Evolutionary conservation across 2,113 vertebrate genomes (phyloP).

Genomic region (Campylomormyrus numenius): DNA sequence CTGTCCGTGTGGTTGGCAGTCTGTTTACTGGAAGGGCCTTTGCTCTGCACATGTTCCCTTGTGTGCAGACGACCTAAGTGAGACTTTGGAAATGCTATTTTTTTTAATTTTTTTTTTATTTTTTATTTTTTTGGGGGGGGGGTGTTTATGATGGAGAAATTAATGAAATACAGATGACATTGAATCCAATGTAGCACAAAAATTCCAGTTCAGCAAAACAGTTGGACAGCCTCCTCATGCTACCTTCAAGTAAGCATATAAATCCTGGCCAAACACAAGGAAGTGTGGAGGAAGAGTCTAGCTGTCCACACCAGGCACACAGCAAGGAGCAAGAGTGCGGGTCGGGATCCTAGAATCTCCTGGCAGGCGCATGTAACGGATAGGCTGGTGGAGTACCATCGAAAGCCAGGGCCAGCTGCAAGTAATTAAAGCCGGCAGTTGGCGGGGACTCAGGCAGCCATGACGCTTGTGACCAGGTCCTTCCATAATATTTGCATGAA

Average conservation of each 20-base stretch:
- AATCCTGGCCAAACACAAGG: neutral
- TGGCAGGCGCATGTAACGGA: neutral
- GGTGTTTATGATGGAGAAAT: neutral
- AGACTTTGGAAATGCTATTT: slow-evolving; percentile 32
- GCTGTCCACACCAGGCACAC: neutral
- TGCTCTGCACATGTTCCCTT: slow-evolving; percentile 56
- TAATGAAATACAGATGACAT: neutral
- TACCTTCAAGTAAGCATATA: neutral
- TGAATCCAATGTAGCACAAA: neutral
- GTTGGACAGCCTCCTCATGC: neutral
- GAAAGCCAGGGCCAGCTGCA: slow-evolving; percentile 56
- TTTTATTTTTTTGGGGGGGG: slow-evolving; percentile 15
- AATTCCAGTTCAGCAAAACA: neutral
- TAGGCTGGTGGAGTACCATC: slow-evolving; percentile 48
- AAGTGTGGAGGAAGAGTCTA: neutral
- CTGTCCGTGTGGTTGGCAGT: slow-evolving; percentile 61
- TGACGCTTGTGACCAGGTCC: slow-evolving; percentile 48
- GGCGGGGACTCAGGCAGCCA: slow-evolving; percentile 53
- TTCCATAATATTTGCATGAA: slow-evolving; percentile 54
- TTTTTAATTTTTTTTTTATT: neutral
- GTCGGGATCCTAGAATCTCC: neutral
- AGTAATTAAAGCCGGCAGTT: slow-evolving; percentile 64
- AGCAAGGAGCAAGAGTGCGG: neutral
- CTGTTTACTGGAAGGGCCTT: slow-evolving; percentile 62
- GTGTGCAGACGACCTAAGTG: slow-evolving; percentile 47